phyloP scores from a whole-genome alignment of 2,888 invertebrate genomes.

The Eupithecia inturbata region DNA sequence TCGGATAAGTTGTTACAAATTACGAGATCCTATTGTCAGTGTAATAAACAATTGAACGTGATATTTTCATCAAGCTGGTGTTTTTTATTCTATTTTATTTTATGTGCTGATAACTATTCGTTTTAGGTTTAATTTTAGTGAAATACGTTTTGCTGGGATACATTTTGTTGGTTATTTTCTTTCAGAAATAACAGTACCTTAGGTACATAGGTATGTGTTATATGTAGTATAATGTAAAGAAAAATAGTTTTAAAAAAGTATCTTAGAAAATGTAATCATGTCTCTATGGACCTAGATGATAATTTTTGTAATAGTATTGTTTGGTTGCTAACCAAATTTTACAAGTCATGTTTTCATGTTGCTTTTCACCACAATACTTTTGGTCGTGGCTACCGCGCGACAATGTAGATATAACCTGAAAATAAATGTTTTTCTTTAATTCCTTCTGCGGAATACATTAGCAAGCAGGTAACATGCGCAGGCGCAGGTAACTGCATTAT shows the following conservation, averaged over 20 bases:
- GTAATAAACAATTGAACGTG: neutral
- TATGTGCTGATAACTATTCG: neutral
- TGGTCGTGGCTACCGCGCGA: neutral
- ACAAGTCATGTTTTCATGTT: too few relatives aligned
- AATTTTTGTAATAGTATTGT: too few relatives aligned
- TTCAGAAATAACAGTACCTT: too few relatives aligned
- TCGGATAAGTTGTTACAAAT: neutral
- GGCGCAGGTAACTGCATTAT: slow-evolving; percentile 11
- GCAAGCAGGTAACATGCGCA: slow-evolving; percentile 11
- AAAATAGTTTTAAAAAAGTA: too few relatives aligned
- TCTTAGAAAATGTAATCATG: too few relatives aligned
- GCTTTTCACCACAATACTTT: neutral
- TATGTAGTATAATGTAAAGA: too few relatives aligned
- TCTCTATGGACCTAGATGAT: too few relatives aligned
- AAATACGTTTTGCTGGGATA: neutral
- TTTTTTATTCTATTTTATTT: neutral
- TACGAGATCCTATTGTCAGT: neutral
- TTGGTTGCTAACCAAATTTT: too few relatives aligned
- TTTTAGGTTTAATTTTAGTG: neutral
- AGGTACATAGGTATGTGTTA: too few relatives aligned
- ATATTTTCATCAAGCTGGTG: neutral
- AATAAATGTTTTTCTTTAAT: neutral
- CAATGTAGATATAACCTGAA: neutral
- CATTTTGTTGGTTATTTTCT: too few relatives aligned
- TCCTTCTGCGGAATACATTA: neutral